Evolutionary conservation across 2,888 invertebrate species (phyloP).

Genomic region (Brenthis daphne): DNA sequence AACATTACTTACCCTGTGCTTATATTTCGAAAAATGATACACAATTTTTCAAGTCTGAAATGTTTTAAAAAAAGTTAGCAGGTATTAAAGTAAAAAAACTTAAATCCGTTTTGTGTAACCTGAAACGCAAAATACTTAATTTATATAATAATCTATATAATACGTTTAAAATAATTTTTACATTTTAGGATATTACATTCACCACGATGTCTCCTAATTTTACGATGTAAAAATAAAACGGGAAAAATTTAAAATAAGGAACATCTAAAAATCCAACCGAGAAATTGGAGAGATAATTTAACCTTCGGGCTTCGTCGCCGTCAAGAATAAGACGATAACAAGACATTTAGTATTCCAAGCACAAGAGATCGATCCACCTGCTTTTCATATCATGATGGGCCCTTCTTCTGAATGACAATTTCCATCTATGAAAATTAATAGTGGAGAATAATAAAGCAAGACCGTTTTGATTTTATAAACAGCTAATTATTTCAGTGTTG

Average conservation of each 20-base stretch:
- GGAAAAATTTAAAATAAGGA: slow-evolving; percentile 29
- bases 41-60: too few relatives aligned
- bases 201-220: slow-evolving; percentile 25
- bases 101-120: background rate
- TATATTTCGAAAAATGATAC: too few relatives aligned
- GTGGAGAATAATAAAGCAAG: slow-evolving; percentile 45
- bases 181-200: background rate
- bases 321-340: slow-evolving; percentile 72
- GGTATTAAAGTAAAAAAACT: too few relatives aligned
- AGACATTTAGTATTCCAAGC: slow-evolving; percentile 74
- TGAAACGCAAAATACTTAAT: background rate
- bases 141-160: too few relatives aligned
- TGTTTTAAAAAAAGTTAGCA: too few relatives aligned
- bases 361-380: slow-evolving; percentile 76
- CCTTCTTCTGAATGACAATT: slow-evolving; percentile 74
- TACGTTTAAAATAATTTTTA: slow-evolving; percentile 6
- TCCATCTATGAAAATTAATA: slow-evolving; percentile 78
- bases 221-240: slow-evolving; percentile 29
- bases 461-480: slow-evolving; percentile 66
- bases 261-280: slow-evolving; percentile 53
- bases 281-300: slow-evolving; percentile 61
- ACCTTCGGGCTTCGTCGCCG: slow-evolving; percentile 64
- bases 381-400: slow-evolving; percentile 66
- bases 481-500: slow-evolving; percentile 59
- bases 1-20: too few relatives aligned